A percentile compares a stretch with the other conserved stretches of the same genome.
Conservation (phyloP, 2,113 vertebrate species). For the Carassius auratus region DNA sequence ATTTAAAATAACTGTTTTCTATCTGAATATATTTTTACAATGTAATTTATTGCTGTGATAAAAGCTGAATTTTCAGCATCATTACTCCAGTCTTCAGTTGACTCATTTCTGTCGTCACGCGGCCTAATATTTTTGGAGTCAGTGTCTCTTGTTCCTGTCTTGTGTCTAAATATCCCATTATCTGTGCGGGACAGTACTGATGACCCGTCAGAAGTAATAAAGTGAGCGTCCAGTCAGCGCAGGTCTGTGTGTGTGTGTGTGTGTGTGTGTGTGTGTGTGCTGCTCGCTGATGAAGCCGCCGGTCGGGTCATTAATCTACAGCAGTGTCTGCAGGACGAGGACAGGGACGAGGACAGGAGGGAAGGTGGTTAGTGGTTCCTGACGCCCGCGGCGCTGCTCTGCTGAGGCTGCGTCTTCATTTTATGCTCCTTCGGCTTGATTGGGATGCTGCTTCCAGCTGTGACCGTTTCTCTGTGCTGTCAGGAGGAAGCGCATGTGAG, state of each 20-base stretch:
- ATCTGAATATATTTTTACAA: too few species aligned
- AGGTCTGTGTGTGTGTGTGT: too few species aligned
- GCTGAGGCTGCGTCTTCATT: background rate
- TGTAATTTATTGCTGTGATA: too few species aligned
- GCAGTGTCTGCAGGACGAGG: background rate
- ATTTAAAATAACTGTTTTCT: too few species aligned
- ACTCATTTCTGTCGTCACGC: too few species aligned
- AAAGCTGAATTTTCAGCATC: background rate
- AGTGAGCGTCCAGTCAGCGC: too few species aligned
- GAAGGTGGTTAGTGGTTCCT: background rate
- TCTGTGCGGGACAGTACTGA: background rate
- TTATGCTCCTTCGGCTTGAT: background rate
- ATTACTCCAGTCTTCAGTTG: background rate
- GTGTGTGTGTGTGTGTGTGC: background rate
- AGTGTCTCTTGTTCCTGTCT: background rate
- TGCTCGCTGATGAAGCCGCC: background rate
- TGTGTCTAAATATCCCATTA: background rate
- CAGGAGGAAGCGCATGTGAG: too few species aligned
- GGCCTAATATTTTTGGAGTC: background rate
- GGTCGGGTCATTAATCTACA: constrained; percentile 4
- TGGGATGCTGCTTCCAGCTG: background rate
- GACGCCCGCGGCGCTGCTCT: background rate
- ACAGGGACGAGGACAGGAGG: background rate
- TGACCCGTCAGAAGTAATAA: background rate
- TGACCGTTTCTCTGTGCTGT: background rate